Evolutionary conservation across 2,113 vertebrate genomes (phyloP), one percentile per base, ranked within the genome.

Genomic region (Percopsis transmontana): DNA sequence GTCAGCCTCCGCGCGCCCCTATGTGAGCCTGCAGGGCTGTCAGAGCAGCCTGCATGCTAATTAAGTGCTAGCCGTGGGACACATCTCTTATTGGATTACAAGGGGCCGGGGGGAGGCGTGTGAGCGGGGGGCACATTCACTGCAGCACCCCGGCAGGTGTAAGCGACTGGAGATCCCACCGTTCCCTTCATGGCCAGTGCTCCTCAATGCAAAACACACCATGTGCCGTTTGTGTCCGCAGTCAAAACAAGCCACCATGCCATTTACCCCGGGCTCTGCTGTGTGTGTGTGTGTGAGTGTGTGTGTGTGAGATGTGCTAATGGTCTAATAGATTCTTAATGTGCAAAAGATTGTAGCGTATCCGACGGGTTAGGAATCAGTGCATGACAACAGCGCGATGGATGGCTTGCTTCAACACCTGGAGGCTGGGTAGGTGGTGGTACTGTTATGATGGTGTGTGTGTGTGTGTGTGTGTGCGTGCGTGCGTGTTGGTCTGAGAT

Each of bases 71-170:
- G 80, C 81, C 75, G 79, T 80, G 68, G 73, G 62, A 91, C 87
- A 93, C 90, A 91, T 91, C 85, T 91, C 88, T 91, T 91, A 92
- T 91, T 92, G 86, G 89, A 90, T 93, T 92, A 91, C 92, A 92
- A 84, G 87, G 79, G 74, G 74, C 76, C 82, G 74, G 13, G 74
- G 13, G 38, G n/a, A 53, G 24, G 45, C 15, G 16, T 18, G 16
- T 33, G 27, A 6, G 27, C 27, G 23, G 27, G 58, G n/a, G 21
- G 18, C 58, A 23, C 21, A 40, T 39, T 74, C 55, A 42, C 61
- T 40, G 23, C 50, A 33, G 27, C 27, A 68, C 76, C 70, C 72
- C 74, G n/a, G n/a, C 19, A 69, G 56, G 57, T 66, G 66, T 58
- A 68, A 83, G 88, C 81, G 88, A 89, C 89, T 81, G 77, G 81